Percentiles rank a stretch among this genome's conserved stretches.
Conservation (phyloP, 2,888 invertebrate genomes). For the Chelonus formosanus region DNA sequence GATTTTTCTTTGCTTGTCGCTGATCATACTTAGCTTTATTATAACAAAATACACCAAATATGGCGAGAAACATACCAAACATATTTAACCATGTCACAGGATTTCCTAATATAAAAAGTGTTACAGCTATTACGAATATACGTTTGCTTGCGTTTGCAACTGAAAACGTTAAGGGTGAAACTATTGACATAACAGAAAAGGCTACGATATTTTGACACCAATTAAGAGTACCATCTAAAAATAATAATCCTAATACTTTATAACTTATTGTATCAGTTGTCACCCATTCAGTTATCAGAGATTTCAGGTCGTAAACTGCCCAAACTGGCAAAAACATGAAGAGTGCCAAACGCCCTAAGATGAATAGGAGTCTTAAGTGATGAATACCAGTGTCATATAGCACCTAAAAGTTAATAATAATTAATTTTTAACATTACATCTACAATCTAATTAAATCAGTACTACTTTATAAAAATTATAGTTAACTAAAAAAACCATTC, state of each 20-base stretch:
- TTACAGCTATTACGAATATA: constrained; percentile 89
- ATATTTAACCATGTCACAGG: constrained; percentile 89
- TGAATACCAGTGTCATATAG: constrained; percentile 88
- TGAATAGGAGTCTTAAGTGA: constrained; percentile 84
- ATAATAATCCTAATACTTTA: constrained; percentile 71
- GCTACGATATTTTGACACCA: constrained; percentile 96
- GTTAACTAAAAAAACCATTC: no score
- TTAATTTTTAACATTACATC: neutral
- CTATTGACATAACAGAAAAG: constrained; percentile 89
- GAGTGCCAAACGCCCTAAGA: constrained; percentile 81
- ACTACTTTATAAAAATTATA: no score
- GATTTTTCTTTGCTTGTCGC: constrained; percentile 66
- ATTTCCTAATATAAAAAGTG: constrained; percentile 86
- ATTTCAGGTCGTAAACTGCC: constrained; percentile 75
- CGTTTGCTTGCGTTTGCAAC: constrained; percentile 96
- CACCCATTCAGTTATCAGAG: constrained; percentile 68
- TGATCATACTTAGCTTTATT: constrained; percentile 85
- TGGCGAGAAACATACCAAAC: constrained; percentile 89
- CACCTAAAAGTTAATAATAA: constrained; percentile 67
- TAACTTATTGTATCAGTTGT: constrained; percentile 57
- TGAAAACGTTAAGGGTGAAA: constrained; percentile 94
- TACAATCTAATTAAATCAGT: constrained; percentile 52
- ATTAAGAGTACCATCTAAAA: constrained; percentile 85
- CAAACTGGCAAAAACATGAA: constrained; percentile 86
- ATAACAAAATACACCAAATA: constrained; percentile 88